These are phyloP conservation scores for Oncorhynchus kisutch DNA, from an alignment of 2,113 vertebrate species.

Conservation along the genomic window DNA sequence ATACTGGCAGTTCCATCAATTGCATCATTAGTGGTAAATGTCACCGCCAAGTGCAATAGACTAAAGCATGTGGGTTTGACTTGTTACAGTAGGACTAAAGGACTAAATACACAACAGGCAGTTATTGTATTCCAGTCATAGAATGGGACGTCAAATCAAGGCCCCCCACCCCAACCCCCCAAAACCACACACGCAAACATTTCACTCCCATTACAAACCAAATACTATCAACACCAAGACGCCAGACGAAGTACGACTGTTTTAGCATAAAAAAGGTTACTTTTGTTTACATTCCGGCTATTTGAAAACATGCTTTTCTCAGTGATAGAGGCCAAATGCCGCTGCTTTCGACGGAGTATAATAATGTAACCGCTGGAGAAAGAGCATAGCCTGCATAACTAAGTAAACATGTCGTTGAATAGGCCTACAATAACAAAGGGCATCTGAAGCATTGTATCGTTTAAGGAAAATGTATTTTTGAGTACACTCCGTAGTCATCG, in stretches of 20 bases:
- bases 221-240: conserved; percentile 25
- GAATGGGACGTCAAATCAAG: conserved; percentile 2
- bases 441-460: no score
- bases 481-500: no score
- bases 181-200: conserved; percentile 33
- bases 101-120: background rate
- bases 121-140: background rate
- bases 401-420: no score
- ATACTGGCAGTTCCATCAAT: background rate
- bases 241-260: conserved; percentile 5
- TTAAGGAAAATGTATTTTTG: no score
- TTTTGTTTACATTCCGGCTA: conserved; percentile 37
- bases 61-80: background rate
- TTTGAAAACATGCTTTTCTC: background rate
- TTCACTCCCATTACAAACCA: conserved; percentile 22
- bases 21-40: background rate
- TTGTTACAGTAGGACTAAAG: background rate
- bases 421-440: no score
- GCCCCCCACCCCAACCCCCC: background rate
- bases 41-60: background rate
- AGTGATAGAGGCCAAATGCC: background rate
- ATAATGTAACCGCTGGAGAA: no score
- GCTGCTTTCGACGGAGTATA: background rate
- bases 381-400: no score
- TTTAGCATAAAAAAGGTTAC: background rate